Evolutionary conservation across 2,797 vertebrate genomes (phyloP), one percentile per base, ranked within the genome.

Genomic region (Hafferia zeledoni): DNA sequence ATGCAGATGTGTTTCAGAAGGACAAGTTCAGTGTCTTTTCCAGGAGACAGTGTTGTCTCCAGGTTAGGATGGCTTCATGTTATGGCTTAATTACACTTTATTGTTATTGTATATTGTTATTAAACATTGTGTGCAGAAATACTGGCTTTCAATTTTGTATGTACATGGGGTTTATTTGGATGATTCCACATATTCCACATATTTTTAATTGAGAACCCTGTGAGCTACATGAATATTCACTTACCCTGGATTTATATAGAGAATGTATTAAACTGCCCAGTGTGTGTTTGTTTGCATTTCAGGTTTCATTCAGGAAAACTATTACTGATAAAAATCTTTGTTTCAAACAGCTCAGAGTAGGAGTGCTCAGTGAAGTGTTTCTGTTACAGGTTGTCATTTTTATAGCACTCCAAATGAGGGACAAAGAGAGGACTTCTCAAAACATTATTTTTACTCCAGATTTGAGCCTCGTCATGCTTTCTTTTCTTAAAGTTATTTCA

Each of bases 241-340:
- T 83, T 77, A 52, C 3, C n/a, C 41, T 80, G 43, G 0, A 69
- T 76, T 90, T 69, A 44, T 69, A 33, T 30, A 39, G 39, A n/a
- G 53, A 84, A 56, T 80, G 8, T 25, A 82, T 92, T 90, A 78
- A 56, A 63, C 61, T 86, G 78, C 61, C n/a, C 23, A 61, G 49
- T 1, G 1, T 61, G 41, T 90, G 44, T 84, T 93, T 92, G 39
- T 90, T 92, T 94, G 94, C 47, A 77, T 74, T 87, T 89, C 63
- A 84, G 88, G 18, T 41, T 84, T 50, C 44, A 56, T 95, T 94
- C 94, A 92, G 77, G 86, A 90, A 82, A 71, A 79, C 49, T 86
- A 41, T 81, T 81, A 31, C 65, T 76, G 94, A 94, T 94, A 85
- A 94, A 91, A 94, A 83, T 88, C 69, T 91, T 44, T 27, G 74